These are phyloP conservation scores for Motacilla tschutschensis DNA, from an alignment of 2,113 vertebrate genomes.

Conservation along the genomic window DNA sequence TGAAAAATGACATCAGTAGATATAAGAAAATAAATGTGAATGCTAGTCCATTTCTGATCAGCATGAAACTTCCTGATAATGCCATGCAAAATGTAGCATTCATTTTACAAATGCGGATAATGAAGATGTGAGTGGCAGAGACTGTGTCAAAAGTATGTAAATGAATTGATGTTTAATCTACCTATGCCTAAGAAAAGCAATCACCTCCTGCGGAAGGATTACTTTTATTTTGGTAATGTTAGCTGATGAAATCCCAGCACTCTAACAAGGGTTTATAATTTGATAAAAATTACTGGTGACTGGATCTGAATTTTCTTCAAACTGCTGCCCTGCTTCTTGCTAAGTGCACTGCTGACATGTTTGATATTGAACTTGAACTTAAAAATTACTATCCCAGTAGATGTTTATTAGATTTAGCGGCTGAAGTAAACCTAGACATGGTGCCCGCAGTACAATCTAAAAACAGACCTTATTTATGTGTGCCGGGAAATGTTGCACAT, in stretches of 20 bases:
- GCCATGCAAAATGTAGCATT: neutral
- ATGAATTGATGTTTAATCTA: slow-evolving; percentile 38
- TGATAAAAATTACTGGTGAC: slow-evolving; percentile 48
- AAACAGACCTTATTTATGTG: slow-evolving; percentile 66
- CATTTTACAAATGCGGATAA: slow-evolving; percentile 2
- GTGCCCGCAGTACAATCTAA: slow-evolving; percentile 34
- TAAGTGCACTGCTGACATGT: slow-evolving; percentile 66
- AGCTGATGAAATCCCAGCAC: slow-evolving; percentile 49
- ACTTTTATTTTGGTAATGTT: slow-evolving; percentile 28
- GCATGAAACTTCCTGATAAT: slow-evolving; percentile 2
- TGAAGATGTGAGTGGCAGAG: neutral
- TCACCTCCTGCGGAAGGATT: slow-evolving; percentile 15
- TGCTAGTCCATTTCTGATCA: neutral
- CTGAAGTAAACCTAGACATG: slow-evolving; percentile 63
- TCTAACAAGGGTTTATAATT: slow-evolving; percentile 51
- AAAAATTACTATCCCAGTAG: slow-evolving; percentile 65
- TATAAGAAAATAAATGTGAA: neutral
- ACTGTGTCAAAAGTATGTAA: neutral
- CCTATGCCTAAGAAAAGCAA: slow-evolving; percentile 19
- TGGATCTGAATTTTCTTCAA: slow-evolving; percentile 58
- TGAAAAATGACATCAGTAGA: neutral
- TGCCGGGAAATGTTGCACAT: slow-evolving; percentile 66
- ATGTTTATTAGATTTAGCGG: slow-evolving; percentile 69
- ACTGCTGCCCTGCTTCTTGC: slow-evolving; percentile 48
- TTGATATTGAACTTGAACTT: slow-evolving; percentile 69